Evolutionary conservation across 2,797 vertebrate genomes (phyloP).

Genomic region (Odontamblyopus lacepedii): DNA sequence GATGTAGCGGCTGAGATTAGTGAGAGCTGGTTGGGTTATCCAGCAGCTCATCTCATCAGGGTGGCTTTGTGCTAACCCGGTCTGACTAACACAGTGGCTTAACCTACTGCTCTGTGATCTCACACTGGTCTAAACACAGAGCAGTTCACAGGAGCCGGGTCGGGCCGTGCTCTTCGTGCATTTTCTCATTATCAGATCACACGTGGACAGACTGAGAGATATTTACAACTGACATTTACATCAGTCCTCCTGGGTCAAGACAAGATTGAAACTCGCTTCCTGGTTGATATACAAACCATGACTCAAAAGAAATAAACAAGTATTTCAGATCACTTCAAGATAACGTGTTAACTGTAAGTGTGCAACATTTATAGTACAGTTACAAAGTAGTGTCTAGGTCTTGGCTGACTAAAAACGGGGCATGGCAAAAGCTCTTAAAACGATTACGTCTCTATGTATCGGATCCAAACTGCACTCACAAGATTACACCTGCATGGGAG

Average conservation of each 20-base stretch:
- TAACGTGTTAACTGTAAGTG: background rate
- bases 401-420: too few relatives aligned
- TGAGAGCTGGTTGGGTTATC: slow-evolving; percentile 31
- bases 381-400: too few relatives aligned
- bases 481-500: too few relatives aligned
- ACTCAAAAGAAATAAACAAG: background rate
- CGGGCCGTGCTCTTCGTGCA: background rate
- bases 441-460: too few relatives aligned
- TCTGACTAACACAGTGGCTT: slow-evolving; percentile 26
- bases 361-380: background rate
- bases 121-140: slow-evolving; percentile 1
- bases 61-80: slow-evolving; percentile 47
- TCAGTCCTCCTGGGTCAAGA: background rate
- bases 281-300: background rate
- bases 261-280: background rate
- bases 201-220: background rate
- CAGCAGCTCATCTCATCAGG: slow-evolving; percentile 52
- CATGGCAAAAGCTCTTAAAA: too few relatives aligned
- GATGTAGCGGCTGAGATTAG: slow-evolving; percentile 30
- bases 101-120: slow-evolving; percentile 5
- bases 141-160: background rate
- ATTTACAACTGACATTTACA: slow-evolving; percentile 2
- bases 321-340: background rate
- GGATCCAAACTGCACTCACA: too few relatives aligned
- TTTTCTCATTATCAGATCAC: slow-evolving; percentile 4